Evolutionary conservation across 2,888 invertebrate genomes (phyloP).

Genomic region (Pseudanteris insignis): DNA sequence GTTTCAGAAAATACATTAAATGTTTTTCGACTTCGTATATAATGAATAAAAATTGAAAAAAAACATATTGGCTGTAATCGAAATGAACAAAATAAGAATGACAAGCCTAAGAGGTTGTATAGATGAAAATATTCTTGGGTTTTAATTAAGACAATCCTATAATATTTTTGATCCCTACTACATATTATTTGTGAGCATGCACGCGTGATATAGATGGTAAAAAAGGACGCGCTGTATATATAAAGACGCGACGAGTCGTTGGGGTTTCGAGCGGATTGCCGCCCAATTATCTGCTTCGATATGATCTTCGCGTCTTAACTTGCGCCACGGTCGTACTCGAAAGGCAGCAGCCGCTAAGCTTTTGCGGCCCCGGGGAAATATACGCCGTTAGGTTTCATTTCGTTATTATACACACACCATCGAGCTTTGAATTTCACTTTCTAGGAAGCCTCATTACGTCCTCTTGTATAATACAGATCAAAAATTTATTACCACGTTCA

Average conservation of each 20-base stretch:
- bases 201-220: conserved; percentile 22
- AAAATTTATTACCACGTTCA: conserved; percentile 6
- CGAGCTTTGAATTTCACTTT: conserved; percentile 46
- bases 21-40: too few relatives aligned
- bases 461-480: conserved; percentile 33
- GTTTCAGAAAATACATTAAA: too few relatives aligned
- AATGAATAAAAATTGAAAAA: too few relatives aligned
- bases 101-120: too few relatives aligned
- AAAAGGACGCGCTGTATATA: conserved; percentile 31
- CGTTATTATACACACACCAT: conserved; percentile 62
- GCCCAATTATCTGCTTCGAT: conserved; percentile 63
- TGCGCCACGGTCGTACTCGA: conserved; percentile 35
- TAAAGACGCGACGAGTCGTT: conserved; percentile 34
- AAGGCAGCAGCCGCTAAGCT: conserved; percentile 55
- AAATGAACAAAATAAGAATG: too few relatives aligned
- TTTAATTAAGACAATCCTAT: conserved; percentile 48
- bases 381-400: conserved; percentile 61
- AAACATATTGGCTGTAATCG: too few relatives aligned
- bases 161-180: conserved; percentile 27
- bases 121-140: too few relatives aligned
- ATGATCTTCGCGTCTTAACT: conserved; percentile 60
- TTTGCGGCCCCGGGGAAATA: conserved; percentile 61
- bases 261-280: conserved; percentile 59
- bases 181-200: conserved; percentile 39
- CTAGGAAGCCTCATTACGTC: conserved; percentile 33